Evolutionary conservation across 2,113 vertebrate species (phyloP).

Genomic region (Motacilla alba): DNA sequence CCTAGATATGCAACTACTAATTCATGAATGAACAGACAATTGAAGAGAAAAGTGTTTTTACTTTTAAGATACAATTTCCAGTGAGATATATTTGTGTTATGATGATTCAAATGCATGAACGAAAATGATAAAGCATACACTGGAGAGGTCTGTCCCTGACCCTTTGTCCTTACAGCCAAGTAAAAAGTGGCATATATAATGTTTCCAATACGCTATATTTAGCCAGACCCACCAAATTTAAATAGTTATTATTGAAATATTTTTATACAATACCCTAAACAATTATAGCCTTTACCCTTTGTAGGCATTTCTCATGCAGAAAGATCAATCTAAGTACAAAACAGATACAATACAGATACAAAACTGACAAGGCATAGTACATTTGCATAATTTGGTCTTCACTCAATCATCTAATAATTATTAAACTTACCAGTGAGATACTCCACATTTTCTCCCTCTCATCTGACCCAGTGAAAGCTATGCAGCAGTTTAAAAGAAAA

Average conservation of each 20-base stretch:
- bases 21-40: neutral
- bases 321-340: neutral
- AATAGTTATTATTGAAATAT: neutral
- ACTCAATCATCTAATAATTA: neutral
- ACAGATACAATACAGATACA: neutral
- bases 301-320: neutral
- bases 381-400: neutral
- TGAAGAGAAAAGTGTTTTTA: neutral
- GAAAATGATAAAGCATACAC: neutral
- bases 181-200: neutral
- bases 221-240: neutral
- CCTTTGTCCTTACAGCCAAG: neutral
- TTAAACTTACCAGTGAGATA: neutral
- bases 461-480: neutral
- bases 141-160: neutral
- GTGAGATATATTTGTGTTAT: neutral
- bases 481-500: neutral
- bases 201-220: neutral
- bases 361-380: neutral
- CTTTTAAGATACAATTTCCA: neutral
- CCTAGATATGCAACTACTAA: neutral
- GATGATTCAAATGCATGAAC: neutral
- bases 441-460: neutral
- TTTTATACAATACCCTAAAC: neutral
- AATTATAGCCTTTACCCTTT: neutral